Conservation (phyloP, 2,797 vertebrate species). For the Sebastes oblongus region DNA sequence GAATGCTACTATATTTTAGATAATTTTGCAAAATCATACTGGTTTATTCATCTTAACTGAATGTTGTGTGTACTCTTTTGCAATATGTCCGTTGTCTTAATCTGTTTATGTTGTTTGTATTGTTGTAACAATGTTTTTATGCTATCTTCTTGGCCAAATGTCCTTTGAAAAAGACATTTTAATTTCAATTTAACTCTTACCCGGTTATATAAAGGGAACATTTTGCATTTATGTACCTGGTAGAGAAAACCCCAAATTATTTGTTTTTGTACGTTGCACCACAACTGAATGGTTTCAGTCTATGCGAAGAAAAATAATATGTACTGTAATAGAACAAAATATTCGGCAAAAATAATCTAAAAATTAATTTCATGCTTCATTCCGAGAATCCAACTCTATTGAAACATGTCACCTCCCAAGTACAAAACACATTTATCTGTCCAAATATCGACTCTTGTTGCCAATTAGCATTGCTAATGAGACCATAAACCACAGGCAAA, state of each 20-base stretch:
- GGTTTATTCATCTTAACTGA: neutral
- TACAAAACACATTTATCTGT: neutral
- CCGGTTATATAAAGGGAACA: neutral
- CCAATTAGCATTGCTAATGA: neutral
- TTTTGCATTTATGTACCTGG: neutral
- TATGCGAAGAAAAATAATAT: neutral
- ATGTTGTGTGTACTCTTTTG: neutral
- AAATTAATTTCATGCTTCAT: neutral
- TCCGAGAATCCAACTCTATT: neutral
- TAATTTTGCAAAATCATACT: neutral
- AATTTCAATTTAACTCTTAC: neutral
- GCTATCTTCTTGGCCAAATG: no score
- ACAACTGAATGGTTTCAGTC: neutral
- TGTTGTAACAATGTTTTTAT: neutral
- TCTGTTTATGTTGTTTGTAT: neutral
- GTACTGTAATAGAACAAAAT: neutral
- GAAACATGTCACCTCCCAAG: neutral
- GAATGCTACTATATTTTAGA: neutral
- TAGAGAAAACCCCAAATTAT: neutral
- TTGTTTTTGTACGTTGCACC: neutral
- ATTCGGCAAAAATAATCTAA: neutral
- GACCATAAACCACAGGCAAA: neutral
- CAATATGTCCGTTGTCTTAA: neutral
- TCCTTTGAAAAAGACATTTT: neutral
- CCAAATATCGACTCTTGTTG: neutral